Conservation (phyloP, 2,113 vertebrate genomes). For the Ailuropoda melanoleuca region DNA sequence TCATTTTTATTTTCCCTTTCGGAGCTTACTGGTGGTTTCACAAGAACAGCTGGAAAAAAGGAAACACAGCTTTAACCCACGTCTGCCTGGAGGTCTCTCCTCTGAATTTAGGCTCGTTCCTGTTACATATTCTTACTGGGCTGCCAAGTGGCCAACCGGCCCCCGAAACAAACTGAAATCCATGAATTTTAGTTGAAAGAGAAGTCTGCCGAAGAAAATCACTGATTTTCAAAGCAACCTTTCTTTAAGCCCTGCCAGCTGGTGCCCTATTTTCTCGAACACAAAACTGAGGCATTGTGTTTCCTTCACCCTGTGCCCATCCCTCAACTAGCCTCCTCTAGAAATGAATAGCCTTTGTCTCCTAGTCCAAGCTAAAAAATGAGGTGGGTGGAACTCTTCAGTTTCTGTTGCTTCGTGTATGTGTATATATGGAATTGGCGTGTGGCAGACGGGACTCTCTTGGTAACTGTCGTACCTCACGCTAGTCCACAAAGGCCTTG, state of each 20-base stretch:
- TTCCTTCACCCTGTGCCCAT: background rate
- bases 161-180: background rate
- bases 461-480: background rate
- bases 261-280: background rate
- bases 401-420: background rate
- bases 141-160: accelerated
- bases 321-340: background rate
- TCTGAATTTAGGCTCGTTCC: background rate
- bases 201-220: background rate
- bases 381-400: background rate
- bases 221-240: background rate
- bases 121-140: background rate
- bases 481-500: background rate
- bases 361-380: background rate
- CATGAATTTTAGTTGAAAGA: background rate
- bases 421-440: background rate
- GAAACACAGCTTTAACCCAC: background rate
- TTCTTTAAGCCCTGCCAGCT: background rate
- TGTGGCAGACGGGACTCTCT: background rate
- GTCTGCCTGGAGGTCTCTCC: background rate
- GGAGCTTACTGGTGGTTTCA: background rate
- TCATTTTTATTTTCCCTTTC: background rate
- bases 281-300: background rate
- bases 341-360: background rate
- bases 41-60: background rate